phyloP scores from a whole-genome alignment of 2,113 vertebrate species.

The Mungos mungo region DNA sequence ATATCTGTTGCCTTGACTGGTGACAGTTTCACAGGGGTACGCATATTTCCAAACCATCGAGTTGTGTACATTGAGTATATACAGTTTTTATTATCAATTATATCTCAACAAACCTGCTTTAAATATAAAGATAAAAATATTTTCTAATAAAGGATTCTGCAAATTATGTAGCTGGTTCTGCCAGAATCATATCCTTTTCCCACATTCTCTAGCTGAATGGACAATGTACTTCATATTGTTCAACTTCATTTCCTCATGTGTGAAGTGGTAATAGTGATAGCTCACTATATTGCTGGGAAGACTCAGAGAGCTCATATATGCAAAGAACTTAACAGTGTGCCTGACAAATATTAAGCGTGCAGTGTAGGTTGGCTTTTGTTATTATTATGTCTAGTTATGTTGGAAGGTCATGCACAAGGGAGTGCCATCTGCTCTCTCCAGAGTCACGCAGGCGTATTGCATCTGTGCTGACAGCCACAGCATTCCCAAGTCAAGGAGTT shows the following conservation, averaged over 20 bases:
- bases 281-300: background rate
- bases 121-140: background rate
- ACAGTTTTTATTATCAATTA: background rate
- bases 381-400: background rate
- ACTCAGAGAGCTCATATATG: background rate
- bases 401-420: background rate
- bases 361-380: background rate
- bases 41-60: background rate
- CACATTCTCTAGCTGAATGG: background rate
- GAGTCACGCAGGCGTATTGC: background rate
- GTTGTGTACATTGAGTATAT: background rate
- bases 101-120: background rate
- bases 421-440: background rate
- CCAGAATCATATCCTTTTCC: background rate
- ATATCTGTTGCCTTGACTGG: background rate
- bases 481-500: background rate
- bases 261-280: background rate
- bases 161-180: background rate
- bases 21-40: background rate
- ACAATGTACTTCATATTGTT: background rate
- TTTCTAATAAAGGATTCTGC: background rate
- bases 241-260: background rate
- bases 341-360: background rate
- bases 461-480: background rate
- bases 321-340: background rate